phyloP scores from a whole-genome alignment of 2,888 invertebrate genomes.

The Eupithecia tripunctaria region DNA sequence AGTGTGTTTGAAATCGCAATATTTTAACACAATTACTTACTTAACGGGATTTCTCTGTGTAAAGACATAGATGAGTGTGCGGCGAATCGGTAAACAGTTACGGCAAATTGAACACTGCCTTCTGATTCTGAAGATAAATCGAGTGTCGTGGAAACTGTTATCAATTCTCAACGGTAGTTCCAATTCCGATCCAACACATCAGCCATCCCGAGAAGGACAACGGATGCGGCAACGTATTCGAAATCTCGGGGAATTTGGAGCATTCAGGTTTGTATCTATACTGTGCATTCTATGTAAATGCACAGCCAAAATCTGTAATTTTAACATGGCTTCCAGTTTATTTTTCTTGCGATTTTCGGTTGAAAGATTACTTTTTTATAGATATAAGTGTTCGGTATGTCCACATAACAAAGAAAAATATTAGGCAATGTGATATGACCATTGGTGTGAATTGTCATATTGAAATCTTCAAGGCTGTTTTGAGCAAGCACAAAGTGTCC shows the following conservation, averaged over 20 bases:
- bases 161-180: constrained; percentile 1
- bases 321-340: not conserved
- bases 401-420: not conserved
- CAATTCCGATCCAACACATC: not conserved
- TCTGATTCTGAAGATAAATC: not conserved
- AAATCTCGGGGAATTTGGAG: not conserved
- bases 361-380: not conserved
- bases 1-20: not conserved
- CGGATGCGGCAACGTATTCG: not conserved
- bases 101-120: not conserved
- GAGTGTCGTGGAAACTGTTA: not conserved
- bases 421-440: not conserved
- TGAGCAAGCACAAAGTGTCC: not conserved
- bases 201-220: not conserved
- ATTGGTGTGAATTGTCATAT: not conserved
- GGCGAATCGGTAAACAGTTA: not conserved
- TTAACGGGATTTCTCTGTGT: constrained; percentile 6
- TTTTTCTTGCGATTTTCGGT: not conserved
- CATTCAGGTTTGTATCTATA: not conserved
- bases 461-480: not conserved
- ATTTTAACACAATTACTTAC: not conserved
- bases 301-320: not conserved
- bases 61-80: constrained; percentile 1
- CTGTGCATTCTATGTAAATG: not conserved
- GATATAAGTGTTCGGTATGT: not conserved